These are phyloP conservation scores for Rhodeus uyekii DNA, from an alignment of 2,797 vertebrate species.

Conservation along the genomic window DNA sequence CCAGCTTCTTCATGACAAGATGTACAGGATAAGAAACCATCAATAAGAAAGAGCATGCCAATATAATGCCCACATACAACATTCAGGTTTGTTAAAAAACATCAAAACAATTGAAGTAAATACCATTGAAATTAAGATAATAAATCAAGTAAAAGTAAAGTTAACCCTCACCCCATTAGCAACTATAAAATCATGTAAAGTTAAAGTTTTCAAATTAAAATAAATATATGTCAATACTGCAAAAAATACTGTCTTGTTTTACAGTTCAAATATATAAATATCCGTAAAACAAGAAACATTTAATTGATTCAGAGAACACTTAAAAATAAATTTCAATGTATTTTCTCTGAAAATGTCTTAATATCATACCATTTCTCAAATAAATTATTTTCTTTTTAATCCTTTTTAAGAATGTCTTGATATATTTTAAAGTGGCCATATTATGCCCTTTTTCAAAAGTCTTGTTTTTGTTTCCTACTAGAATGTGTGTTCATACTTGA, in stretches of 20 bases:
- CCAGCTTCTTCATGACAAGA: not conserved
- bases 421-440: not conserved
- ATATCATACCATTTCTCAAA: not conserved
- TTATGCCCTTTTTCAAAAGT: not conserved
- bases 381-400: not conserved
- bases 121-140: not conserved
- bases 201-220: not conserved
- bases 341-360: no score
- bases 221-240: not conserved
- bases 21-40: not conserved
- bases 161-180: slow-evolving; percentile 14
- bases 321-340: no score
- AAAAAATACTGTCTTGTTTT: not conserved
- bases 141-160: not conserved
- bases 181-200: not conserved
- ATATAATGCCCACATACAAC: not conserved
- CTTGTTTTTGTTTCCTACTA: not conserved
- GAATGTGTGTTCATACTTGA: not conserved
- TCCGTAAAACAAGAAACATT: not conserved
- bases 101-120: not conserved
- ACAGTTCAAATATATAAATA: not conserved
- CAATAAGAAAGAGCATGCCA: not conserved
- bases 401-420: not conserved
- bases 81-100: not conserved
- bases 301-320: no score